Percentiles rank a stretch among this genome's conserved stretches.
Evolutionary conservation across 2,888 invertebrate species (phyloP).

Genomic region (Macrophya alboannulata): DNA sequence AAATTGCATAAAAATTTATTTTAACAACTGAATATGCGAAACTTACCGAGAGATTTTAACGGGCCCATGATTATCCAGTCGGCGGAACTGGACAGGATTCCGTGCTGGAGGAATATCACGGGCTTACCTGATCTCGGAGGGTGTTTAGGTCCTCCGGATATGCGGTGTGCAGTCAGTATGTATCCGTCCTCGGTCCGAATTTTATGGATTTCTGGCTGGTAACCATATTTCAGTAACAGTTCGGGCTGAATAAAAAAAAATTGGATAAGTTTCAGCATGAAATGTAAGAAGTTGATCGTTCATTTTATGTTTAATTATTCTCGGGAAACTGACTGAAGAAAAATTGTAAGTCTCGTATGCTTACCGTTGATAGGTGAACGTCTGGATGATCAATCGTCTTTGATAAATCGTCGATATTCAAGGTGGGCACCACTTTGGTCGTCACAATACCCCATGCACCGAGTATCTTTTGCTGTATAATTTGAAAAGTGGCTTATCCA

Average conservation of each 20-base stretch:
- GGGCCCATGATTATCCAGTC: conserved; percentile 72
- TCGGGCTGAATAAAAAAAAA: conserved; percentile 66
- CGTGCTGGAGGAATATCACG: conserved; percentile 72
- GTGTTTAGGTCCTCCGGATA: conserved; percentile 65
- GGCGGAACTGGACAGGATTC: conserved; percentile 71
- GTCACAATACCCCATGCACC: conserved; percentile 70
- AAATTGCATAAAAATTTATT: not conserved
- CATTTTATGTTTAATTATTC: conserved; percentile 2
- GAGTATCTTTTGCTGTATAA: conserved; percentile 67
- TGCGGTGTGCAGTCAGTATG: conserved; percentile 70
- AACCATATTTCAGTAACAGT: conserved; percentile 71
- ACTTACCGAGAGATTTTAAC: conserved; percentile 70
- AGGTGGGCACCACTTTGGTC: conserved; percentile 69
- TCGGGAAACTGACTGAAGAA: not conserved
- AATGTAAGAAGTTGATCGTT: not conserved
- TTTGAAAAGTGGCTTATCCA: not conserved
- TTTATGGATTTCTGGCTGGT: conserved; percentile 67
- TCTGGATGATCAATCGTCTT: conserved; percentile 73
- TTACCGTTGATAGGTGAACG: conserved; percentile 70
- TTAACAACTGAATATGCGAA: not conserved
- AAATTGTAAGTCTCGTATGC: conserved; percentile 19
- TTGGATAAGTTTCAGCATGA: not conserved
- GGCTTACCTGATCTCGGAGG: conserved; percentile 65
- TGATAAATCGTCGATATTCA: conserved; percentile 70
- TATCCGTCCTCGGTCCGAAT: conserved; percentile 72